Evolutionary conservation across 2,888 invertebrate species (phyloP), one percentile per base, ranked within the genome.

Genomic region (Drosophila bunnanda): DNA sequence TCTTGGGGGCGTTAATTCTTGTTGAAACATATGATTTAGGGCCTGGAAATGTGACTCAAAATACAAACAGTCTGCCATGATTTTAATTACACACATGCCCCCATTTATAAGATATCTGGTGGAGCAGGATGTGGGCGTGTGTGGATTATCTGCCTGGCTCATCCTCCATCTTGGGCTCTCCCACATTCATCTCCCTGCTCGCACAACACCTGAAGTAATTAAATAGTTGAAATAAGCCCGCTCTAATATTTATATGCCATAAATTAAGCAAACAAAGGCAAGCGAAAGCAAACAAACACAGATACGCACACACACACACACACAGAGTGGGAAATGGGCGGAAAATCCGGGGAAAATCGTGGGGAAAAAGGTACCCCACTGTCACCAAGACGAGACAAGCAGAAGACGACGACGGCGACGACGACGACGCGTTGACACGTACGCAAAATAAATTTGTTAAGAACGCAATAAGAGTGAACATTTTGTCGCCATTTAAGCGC

Each of bases 401-500:
- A 34, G 34, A 52, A 50, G 50, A 50, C 12, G 48, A 34, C 34
- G 79, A 22, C n/a, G n/a, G n/a, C 52, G 39, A 38, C 34, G 56
- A 69, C 50, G 66, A 74, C 72, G 81, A 72, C 72, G 81, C 83
- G 84, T 88, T 83, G 83, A 86, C 83, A 83, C 83, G 83, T 83
- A 83, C 89, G 84, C 84, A 83, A 83, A 83, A 83, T 83, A 83
- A 83, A 83, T 83, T 88, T 86, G 87, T 86, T 88, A 76, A 80
- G 84, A 88, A 83, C 87, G 89, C 87, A 83, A 83, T 83, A 83
- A 83, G 87, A 83, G 89, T 75, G 81, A 80, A 76, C 87, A 86
- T 83, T 88, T 83, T 83, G 83, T 86, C 89, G 89, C 87, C 89
- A 88, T 83, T 83, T 86, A 88, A 83, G 84, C 81, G 87, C 84